Percentiles rank a stretch among this genome's conserved stretches.
Conservation (phyloP, 1,140 invertebrate species). For the Dufourea novaeangliae region DNA sequence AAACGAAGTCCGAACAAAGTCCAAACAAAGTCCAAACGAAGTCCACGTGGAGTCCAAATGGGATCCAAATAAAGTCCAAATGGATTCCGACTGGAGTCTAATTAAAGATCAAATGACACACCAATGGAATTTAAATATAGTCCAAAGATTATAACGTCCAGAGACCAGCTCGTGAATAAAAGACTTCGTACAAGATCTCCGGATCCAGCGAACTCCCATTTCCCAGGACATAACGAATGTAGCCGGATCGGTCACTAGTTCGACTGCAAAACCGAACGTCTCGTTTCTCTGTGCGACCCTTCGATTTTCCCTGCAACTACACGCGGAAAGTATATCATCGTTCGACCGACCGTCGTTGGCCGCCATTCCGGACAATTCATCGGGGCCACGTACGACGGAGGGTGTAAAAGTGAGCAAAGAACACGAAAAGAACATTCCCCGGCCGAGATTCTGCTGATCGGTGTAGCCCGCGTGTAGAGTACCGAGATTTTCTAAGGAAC, state of each 20-base stretch:
- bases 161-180: no score
- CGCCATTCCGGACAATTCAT: constrained; percentile 2
- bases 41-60: no score
- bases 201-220: background rate
- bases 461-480: constrained; percentile 25
- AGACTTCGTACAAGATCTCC: background rate
- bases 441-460: constrained; percentile 34
- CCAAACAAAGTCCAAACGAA: no score
- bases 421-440: constrained; percentile 18
- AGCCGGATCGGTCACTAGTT: background rate
- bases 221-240: constrained; percentile 1
- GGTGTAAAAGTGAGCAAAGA: background rate
- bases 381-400: background rate
- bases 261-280: background rate
- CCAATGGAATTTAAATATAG: no score
- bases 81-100: no score
- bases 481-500: constrained; percentile 30
- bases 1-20: no score
- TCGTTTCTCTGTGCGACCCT: background rate
- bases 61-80: no score
- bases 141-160: no score
- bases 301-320: constrained; percentile 3
- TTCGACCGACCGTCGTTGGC: background rate
- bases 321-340: constrained; percentile 8
- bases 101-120: no score